Evolutionary conservation across 2,113 vertebrate genomes (phyloP).

Genomic region (Protobothrops flavoviridis): DNA sequence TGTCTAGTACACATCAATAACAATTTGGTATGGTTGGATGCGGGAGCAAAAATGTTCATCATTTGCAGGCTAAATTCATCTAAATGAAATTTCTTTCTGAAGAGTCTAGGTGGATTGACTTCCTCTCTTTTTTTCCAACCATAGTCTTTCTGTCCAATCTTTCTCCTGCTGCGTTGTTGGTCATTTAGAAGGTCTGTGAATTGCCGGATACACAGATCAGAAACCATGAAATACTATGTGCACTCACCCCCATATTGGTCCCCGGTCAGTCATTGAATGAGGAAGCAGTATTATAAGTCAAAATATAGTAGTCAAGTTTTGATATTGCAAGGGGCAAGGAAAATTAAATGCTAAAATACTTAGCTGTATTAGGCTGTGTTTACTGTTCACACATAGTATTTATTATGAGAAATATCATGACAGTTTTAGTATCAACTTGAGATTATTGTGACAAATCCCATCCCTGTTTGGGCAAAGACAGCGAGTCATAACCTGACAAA

Average conservation of each 20-base stretch:
- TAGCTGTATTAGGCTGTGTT: background rate
- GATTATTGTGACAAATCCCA: background rate
- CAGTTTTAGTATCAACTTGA: background rate
- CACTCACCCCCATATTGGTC: no score
- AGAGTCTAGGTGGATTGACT: background rate
- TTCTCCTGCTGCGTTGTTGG: background rate
- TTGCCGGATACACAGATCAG: background rate
- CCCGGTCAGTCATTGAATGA: background rate
- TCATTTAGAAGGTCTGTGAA: background rate
- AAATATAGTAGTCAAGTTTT: background rate
- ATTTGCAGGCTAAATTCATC: background rate
- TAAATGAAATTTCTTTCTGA: background rate
- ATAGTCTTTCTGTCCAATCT: background rate
- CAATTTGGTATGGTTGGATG: background rate
- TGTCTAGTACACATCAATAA: slow-evolving; percentile 1
- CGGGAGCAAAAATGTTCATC: background rate
- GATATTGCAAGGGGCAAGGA: no score
- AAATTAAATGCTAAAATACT: background rate
- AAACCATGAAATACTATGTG: background rate
- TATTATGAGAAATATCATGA: background rate
- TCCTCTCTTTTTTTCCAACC: background rate
- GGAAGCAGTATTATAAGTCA: background rate
- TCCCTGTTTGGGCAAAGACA: background rate
- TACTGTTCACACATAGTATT: background rate
- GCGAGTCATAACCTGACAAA: background rate